Base-by-base conservation (phyloP, 2,797 vertebrate genomes). In the Odontamblyopus rebecca region DNA sequence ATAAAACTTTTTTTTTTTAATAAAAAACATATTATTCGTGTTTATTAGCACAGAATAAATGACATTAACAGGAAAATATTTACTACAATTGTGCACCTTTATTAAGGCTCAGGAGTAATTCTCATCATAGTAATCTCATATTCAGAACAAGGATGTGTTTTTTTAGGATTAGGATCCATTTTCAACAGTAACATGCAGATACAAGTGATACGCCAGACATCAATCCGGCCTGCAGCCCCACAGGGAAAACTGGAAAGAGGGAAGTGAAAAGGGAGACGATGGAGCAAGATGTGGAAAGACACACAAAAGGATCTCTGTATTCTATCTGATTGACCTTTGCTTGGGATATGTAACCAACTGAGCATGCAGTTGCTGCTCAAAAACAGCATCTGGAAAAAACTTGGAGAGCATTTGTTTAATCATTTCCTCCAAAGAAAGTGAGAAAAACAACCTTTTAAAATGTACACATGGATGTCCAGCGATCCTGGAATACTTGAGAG, bases 301-400 rank as follows among this genome's bases (percentile, higher is more conserved):
- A 76, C 67, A 85, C 83, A 86, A 89, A 53, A 89, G 81, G 74
- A 83, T 63, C 86, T 86, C 77, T 83, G 80, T 85, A 70, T 83
- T 86, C 75, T 71, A 75, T 81, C 69, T 66, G 70, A 85, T 48
- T 76, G 81, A 87, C 82, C 80, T 80, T 82, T 85, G 74, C 75
- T 35, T 74, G 68, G 76, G 77, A 83, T 81, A 70, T 80, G 72
- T 56, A 74, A 85, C 78, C 85, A 82, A 80, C 79, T 79, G 77
- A 85, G 82, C 77, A 82, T 53, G 60, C 61, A 77, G 70, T 70
- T 9, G 9, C 68, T 56, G 78, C 67, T 81, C 70, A 76, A 84
- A 90, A 83, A 87, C 61, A 87, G 61, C 71, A 62, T 4, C 19
- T 23, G 57, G 29, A 67, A 69, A 67, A 23, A 50, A 70, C 62